Evolutionary conservation across 1,140 invertebrate species (phyloP).

Genomic region (Orius insidiosus): DNA sequence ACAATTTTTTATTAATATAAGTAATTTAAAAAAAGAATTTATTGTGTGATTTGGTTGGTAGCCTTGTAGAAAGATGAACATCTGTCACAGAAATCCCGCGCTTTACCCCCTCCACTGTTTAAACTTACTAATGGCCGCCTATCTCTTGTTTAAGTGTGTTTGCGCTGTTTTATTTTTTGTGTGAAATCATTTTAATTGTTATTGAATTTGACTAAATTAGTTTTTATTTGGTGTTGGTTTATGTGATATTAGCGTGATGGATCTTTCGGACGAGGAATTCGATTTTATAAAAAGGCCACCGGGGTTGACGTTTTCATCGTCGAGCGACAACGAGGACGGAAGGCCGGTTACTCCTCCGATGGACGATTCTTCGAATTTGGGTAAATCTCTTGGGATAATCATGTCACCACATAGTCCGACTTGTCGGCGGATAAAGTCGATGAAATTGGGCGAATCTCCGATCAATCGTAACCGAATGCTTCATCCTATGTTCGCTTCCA

Average conservation of each 20-base stretch:
- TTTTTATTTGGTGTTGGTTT: too few species aligned
- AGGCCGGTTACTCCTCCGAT: conserved; percentile 15
- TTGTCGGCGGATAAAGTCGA: conserved; percentile 13
- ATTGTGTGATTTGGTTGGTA: too few species aligned
- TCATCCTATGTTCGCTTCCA: conserved; percentile 10
- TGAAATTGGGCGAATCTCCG: conserved; percentile 13
- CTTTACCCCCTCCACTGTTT: too few species aligned
- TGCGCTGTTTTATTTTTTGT: too few species aligned
- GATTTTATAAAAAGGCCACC: conserved; percentile 1
- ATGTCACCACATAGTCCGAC: conserved; percentile 16
- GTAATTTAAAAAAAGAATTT: too few species aligned
- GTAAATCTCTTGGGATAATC: conserved; percentile 14
- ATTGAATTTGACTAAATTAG: too few species aligned
- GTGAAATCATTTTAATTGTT: too few species aligned
- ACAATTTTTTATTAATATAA: too few species aligned
- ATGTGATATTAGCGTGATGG: not conserved
- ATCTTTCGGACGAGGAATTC: not conserved
- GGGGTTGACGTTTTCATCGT: not conserved
- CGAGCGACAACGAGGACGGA: not conserved
- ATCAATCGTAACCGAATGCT: conserved; percentile 1
- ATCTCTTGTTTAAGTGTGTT: too few species aligned
- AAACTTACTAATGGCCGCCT: too few species aligned
- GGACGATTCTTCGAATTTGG: conserved; percentile 12
- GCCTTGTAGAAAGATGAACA: too few species aligned
- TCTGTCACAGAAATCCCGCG: too few species aligned